Conservation (phyloP, 2,113 vertebrate genomes). For the Riparia riparia region DNA sequence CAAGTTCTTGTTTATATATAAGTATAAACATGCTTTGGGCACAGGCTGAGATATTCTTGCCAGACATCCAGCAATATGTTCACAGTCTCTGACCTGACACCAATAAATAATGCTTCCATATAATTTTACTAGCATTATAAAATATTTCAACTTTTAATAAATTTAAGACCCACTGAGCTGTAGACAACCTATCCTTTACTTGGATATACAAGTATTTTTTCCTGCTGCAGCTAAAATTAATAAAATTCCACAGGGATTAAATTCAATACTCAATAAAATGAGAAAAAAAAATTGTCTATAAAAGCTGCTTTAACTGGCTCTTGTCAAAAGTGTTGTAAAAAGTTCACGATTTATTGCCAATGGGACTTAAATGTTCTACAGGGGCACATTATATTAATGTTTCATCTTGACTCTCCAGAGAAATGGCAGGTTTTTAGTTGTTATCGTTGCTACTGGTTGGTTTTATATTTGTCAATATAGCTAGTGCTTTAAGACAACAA, state of each 20-base stretch:
- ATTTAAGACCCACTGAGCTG: not conserved
- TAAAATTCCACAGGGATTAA: not conserved
- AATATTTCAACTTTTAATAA: not conserved
- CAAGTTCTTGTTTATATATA: fast-evolving
- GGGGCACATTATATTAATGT: not conserved
- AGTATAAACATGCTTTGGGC: not conserved
- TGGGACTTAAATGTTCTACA: not conserved
- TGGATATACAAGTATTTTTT: not conserved
- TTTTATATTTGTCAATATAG: not conserved
- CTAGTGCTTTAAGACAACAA: not conserved
- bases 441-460: not conserved
- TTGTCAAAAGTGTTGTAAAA: not conserved
- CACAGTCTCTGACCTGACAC: not conserved
- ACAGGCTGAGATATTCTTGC: not conserved
- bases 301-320: not conserved
- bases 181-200: not conserved
- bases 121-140: not conserved
- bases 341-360: not conserved
- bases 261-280: not conserved
- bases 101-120: not conserved
- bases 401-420: not conserved
- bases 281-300: not conserved
- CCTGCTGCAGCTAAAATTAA: not conserved
- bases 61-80: not conserved
- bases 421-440: not conserved